Base-by-base conservation (phyloP, 2,888 invertebrate genomes). In the Mystacides longicornis region DNA sequence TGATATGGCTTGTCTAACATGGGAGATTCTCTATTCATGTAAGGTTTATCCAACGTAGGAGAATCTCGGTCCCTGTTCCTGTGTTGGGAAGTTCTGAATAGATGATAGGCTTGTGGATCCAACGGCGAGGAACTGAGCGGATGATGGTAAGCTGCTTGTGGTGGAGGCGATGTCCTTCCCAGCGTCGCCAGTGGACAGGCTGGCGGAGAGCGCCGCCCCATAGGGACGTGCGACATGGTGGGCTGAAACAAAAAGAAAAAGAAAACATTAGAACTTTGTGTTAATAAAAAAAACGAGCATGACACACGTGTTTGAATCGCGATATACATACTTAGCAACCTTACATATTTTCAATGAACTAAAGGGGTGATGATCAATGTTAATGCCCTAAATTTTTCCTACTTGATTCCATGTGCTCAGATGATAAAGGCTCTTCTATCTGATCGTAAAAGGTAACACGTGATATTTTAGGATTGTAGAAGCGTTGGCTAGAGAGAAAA, bases 131-230 rank as follows among this genome's bases (percentile, higher is more conserved):
- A 72, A 61, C 73, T 73, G 43, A 73, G 62, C 7, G 61, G 60
- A 51, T 59, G 62, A 31, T 62, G 63, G 58, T 63, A 62, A 27
- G 56, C 49, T 11, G 57, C 54, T 23, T 59, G 59, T 16, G 57
- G 55, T 3, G 73, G 72, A 23, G 73, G 72, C 49, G 74, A 72
- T 58, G 75, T 72, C 58, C 79, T 73, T 42, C 81, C 81, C 62
- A 81, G 68, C 60, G 80, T 80, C 58, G 81, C 81, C 65, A 82
- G 69, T 54, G 82, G 82, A 68, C 82, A 82, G 49, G 74, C 75
- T 63, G 74, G 70, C 58, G 73, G 72, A 59, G 69, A 68, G 57
- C 71, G 71, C 60, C 72, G 69, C 51, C 62, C 62, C 55, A 60
- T 47, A 2, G 52, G 56, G 1, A 46, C 56, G 56, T 56, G 56